Percentiles rank a stretch among this genome's conserved stretches.
Evolutionary conservation across 1,140 invertebrate species (phyloP).

Genomic region (Himalopsyche phryganea): DNA sequence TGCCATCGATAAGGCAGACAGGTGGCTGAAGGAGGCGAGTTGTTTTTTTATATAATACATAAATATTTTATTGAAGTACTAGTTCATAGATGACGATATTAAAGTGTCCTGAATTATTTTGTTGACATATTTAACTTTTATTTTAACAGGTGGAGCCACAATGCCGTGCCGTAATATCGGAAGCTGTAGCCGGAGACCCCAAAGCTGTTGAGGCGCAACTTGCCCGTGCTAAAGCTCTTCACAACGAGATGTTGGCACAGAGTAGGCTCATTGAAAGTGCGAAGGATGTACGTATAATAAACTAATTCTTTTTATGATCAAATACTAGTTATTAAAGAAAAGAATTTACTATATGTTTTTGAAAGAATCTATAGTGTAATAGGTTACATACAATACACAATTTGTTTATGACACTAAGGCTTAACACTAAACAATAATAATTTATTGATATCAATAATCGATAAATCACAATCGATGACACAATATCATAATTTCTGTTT

Average conservation of each 20-base stretch:
- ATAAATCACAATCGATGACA: too few species aligned
- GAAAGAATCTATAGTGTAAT: too few species aligned
- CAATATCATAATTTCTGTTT: too few species aligned
- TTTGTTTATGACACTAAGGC: too few species aligned
- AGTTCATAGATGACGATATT: conserved; percentile 45
- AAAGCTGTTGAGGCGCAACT: conserved; percentile 85
- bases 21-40: conserved; percentile 72
- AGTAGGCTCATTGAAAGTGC: conserved; percentile 79
- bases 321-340: not conserved
- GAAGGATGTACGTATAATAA: conserved; percentile 53
- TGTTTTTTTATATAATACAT: not conserved
- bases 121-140: not conserved
- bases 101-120: not conserved
- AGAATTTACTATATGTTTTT: too few species aligned
- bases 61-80: conserved; percentile 37
- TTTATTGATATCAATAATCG: too few species aligned
- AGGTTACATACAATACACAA: too few species aligned
- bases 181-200: conserved; percentile 81
- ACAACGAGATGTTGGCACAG: conserved; percentile 84
- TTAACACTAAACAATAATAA: too few species aligned
- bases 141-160: conserved; percentile 64
- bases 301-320: not conserved
- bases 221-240: conserved; percentile 75
- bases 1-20: conserved; percentile 74
- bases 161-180: conserved; percentile 70